phyloP scores from a whole-genome alignment of 1,140 invertebrate species.

The Stegodyphus dumicola region DNA sequence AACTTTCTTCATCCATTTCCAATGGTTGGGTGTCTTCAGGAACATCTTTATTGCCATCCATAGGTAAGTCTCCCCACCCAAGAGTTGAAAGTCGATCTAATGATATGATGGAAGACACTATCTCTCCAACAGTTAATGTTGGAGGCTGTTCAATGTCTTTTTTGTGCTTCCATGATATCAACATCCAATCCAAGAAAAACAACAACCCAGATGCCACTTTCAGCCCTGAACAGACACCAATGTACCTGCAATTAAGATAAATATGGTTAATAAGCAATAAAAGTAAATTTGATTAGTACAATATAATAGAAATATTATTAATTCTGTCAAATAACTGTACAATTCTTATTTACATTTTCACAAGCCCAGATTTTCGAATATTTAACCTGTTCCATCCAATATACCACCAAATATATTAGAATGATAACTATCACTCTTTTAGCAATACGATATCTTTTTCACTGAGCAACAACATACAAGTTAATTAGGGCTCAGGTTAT shows the following conservation, averaged over 20 bases:
- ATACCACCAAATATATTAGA: no score
- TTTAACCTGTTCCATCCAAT: no score
- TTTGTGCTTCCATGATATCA: conserved; percentile 80
- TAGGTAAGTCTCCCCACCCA: conserved; percentile 52
- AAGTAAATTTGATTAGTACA: no score
- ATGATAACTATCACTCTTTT: no score
- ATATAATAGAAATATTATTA: background rate
- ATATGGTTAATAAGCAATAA: background rate
- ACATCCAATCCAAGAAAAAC: conserved; percentile 90
- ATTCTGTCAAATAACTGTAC: background rate
- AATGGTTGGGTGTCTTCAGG: conserved; percentile 56
- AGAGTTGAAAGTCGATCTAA: conserved; percentile 72
- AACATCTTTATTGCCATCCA: conserved; percentile 45
- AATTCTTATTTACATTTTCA: background rate
- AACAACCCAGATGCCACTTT: conserved; percentile 87
- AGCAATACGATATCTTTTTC: no score
- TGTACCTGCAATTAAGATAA: conserved; percentile 75
- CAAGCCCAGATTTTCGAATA: no score
- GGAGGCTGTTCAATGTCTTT: conserved; percentile 76
- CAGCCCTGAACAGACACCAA: conserved; percentile 89
- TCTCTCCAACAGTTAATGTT: conserved; percentile 79
- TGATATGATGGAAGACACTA: conserved; percentile 87
- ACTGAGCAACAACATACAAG: no score
- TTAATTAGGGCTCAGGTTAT: no score
- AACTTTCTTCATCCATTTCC: conserved; percentile 27